Conservation (phyloP, 2,113 vertebrate genomes). For the Erythrocebus patas region DNA sequence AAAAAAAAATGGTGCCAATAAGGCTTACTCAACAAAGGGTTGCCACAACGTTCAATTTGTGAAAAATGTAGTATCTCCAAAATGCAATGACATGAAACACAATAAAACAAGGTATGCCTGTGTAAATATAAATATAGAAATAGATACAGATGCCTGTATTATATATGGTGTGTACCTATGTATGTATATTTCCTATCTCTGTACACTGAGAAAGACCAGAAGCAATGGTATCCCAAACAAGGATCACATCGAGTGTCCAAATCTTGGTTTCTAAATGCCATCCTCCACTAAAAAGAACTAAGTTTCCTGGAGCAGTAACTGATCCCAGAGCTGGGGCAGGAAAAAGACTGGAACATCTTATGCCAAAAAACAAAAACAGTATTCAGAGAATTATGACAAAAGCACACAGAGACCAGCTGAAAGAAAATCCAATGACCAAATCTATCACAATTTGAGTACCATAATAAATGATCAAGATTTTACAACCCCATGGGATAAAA, state of each 20-base stretch:
- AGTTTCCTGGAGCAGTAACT: not conserved
- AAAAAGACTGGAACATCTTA: not conserved
- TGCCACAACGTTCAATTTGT: not conserved
- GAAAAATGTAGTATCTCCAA: not conserved
- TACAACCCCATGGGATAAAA: not conserved
- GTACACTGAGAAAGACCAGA: not conserved
- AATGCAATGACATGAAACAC: not conserved
- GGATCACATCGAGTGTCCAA: not conserved
- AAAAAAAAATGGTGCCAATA: not conserved
- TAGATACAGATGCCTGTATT: not conserved
- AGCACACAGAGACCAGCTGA: not conserved
- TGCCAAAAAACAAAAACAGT: not conserved
- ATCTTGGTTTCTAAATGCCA: too few species aligned
- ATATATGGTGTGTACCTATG: not conserved
- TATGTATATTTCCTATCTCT: not conserved
- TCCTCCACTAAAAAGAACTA: not conserved
- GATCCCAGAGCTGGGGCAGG: not conserved
- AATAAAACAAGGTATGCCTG: not conserved
- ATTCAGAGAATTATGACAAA: not conserved
- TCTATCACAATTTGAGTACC: not conserved
- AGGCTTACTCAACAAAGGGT: not conserved
- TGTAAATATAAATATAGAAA: not conserved
- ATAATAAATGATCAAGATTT: not conserved
- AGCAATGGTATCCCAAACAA: not conserved
- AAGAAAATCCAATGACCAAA: not conserved